phyloP scores from a whole-genome alignment of 1,140 invertebrate genomes.

The Saccostrea glomerata region DNA sequence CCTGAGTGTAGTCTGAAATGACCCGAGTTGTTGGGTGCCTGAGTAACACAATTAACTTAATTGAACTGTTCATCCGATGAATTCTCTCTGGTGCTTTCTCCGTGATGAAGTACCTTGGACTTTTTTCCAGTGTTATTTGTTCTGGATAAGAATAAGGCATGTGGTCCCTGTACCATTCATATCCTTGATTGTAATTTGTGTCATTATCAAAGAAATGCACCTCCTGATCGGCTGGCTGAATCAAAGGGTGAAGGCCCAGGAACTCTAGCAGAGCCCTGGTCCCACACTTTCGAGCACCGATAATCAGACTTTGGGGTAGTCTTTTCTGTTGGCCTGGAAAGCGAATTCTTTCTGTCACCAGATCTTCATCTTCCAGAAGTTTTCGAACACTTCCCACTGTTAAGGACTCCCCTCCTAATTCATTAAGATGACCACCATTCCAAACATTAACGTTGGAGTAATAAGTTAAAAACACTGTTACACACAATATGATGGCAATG shows the following conservation, averaged over 20 bases:
- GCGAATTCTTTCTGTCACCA: constrained; percentile 79
- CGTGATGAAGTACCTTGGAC: constrained; percentile 81
- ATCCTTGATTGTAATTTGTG: constrained; percentile 76
- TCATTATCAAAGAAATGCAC: constrained; percentile 81
- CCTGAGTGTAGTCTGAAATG: constrained; percentile 95
- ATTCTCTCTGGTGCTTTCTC: constrained; percentile 90
- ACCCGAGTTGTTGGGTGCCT: constrained; percentile 94
- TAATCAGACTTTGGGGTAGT: constrained; percentile 76
- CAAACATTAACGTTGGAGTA: constrained; percentile 61
- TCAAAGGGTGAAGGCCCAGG: constrained; percentile 78
- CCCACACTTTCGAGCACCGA: constrained; percentile 80
- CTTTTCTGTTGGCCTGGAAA: constrained; percentile 72
- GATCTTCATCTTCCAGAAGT: constrained; percentile 63
- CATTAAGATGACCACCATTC: constrained; percentile 50
- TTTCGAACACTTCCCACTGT: constrained; percentile 61
- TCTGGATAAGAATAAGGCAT: constrained; percentile 75
- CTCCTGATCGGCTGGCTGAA: constrained; percentile 73
- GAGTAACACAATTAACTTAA: constrained; percentile 92
- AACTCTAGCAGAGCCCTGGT: constrained; percentile 80
- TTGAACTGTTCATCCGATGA: constrained; percentile 91
- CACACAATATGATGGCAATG: constrained; percentile 28
- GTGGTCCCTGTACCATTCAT: constrained; percentile 79
- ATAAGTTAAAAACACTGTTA: constrained; percentile 46
- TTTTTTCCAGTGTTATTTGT: constrained; percentile 81
- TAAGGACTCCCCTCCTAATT: constrained; percentile 44